Evolutionary conservation across 2,888 invertebrate genomes (phyloP).

Genomic region (Crioceris asparagi): DNA sequence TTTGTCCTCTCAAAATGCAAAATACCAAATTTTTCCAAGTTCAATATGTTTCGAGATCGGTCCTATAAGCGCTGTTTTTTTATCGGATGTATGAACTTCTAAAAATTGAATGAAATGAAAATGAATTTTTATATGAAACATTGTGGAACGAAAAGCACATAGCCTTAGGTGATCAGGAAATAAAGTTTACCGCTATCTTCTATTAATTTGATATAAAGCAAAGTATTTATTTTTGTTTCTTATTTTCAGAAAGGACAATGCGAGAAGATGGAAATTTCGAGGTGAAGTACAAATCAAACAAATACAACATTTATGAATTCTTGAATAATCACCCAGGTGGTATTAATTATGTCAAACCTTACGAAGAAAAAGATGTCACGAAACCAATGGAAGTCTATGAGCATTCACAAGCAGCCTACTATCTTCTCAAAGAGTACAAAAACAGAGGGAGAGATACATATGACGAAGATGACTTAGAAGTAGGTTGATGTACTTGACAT

Average conservation of each 20-base stretch:
- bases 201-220: too few species aligned
- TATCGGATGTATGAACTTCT: too few species aligned
- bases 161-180: too few species aligned
- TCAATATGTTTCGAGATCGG: too few species aligned
- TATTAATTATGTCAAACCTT: conserved; percentile 49
- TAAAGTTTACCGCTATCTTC: too few species aligned
- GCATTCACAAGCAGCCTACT: conserved; percentile 55
- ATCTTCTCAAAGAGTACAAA: conserved; percentile 52
- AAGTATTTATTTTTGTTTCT: too few species aligned
- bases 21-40: too few species aligned
- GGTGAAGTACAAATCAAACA: conserved; percentile 37
- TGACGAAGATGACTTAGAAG: conserved; percentile 35
- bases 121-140: too few species aligned
- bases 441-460: conserved; percentile 30
- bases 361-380: conserved; percentile 44
- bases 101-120: too few species aligned
- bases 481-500: conserved; percentile 22
- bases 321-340: conserved; percentile 67
- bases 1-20: too few species aligned
- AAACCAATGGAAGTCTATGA: conserved; percentile 45
- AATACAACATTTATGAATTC: conserved; percentile 56
- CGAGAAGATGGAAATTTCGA: conserved; percentile 30
- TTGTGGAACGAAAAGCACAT: too few species aligned
- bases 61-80: too few species aligned
- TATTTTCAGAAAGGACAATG: conserved; percentile 16